Percentiles rank a stretch among this genome's conserved stretches.
Conservation (phyloP, 2,113 vertebrate genomes). For the Choloepus hoffmanni region DNA sequence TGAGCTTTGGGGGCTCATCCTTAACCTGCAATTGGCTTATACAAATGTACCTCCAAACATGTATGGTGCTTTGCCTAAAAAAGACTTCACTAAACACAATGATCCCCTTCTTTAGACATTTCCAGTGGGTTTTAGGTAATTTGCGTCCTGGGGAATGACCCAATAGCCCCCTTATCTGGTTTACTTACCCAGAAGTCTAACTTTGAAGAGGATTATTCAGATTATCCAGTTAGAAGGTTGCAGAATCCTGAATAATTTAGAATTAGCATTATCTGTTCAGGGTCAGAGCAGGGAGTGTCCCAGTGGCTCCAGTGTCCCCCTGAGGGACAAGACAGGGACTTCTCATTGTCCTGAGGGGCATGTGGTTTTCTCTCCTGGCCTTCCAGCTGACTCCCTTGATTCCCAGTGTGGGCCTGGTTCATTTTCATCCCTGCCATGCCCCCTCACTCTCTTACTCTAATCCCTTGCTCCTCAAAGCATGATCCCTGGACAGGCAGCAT, state of each 20-base stretch:
- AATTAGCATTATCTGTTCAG: background rate
- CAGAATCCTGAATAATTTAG: background rate
- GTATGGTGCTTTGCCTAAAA: background rate
- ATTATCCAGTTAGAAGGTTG: background rate
- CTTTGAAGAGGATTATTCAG: background rate
- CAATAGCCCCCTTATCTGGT: too few relatives aligned
- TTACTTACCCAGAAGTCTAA: background rate
- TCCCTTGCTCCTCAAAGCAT: background rate
- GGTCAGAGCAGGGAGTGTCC: background rate
- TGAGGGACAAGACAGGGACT: too few relatives aligned
- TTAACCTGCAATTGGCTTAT: background rate
- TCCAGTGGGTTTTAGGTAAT: background rate
- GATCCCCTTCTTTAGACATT: background rate
- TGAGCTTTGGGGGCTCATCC: background rate
- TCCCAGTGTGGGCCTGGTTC: too few relatives aligned
- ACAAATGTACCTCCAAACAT: background rate
- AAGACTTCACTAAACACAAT: background rate
- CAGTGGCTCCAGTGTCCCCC: background rate
- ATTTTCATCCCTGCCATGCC: too few relatives aligned
- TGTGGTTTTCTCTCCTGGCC: background rate
- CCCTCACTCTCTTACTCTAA: background rate
- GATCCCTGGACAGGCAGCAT: background rate
- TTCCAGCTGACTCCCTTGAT: background rate
- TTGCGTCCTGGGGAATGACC: background rate
- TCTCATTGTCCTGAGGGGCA: background rate